Evolutionary conservation across 2,797 vertebrate genomes (phyloP), one percentile per base, ranked within the genome.

Genomic region (Uromys caudimaculatus): DNA sequence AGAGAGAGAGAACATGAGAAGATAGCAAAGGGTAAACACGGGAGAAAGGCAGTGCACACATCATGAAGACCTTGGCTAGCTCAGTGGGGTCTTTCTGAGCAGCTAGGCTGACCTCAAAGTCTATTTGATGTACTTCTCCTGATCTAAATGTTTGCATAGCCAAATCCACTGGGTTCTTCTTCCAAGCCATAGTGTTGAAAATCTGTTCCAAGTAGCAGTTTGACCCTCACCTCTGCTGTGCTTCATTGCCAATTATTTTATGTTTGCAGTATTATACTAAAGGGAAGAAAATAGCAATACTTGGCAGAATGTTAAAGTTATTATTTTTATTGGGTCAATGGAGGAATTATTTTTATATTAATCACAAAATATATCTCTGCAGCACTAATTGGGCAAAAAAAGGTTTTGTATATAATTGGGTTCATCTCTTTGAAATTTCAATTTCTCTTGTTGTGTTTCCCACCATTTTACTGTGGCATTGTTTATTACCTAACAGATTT

Each of bases 81-180:
- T 77, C 71, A 76, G 38, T 73, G 90, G 90, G 75, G 77, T 94
- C 94, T 90, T 95, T 64, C 41, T 73, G 3, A 54, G 96, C 64
- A 19, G 23, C 52, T 62, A 90, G 88, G 58, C 71, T 38, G 56
- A 44, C 82, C 71, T 86, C 62, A 16, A 56, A 58, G 47, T 92
- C 84, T 90, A 24, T 93, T 82, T 92, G 85, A 95, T 86, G 95
- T 90, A 86, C 54, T 27, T 91, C 91, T 89, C 85, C 81, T 62
- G 88, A 29, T 67, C 12, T 1, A 32, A 14, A 35, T 94, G 93
- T 96, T 97, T 95, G 93, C 24, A 79, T 41, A 94, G 78, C 23
- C 91, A 79, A 64, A 96, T 71, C 93, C 67, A 56, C 35, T 16
- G 73, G 73, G 67, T 52, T 92, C 10, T 73, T 83, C 77, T 76